phyloP scores from a whole-genome alignment of 2,888 invertebrate species.

The Scrobipalpa costella region DNA sequence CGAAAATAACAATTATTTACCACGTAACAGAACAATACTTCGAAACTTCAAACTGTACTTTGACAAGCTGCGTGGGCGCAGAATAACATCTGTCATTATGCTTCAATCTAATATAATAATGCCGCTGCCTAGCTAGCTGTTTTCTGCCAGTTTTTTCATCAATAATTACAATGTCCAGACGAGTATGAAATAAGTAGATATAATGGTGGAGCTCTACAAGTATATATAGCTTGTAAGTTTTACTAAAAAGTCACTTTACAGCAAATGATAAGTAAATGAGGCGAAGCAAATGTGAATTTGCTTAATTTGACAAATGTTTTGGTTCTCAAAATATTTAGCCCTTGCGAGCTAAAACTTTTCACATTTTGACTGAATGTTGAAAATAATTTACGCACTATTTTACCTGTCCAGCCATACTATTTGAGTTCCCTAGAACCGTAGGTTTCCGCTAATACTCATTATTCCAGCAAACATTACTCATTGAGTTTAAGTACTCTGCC shows the following conservation, averaged over 20 bases:
- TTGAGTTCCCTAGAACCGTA: background rate
- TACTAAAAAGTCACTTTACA: background rate
- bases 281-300: no score
- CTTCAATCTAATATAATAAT: constrained; percentile 65
- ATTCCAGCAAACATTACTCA: constrained; percentile 2
- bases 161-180: constrained; percentile 42
- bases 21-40: constrained; percentile 20
- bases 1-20: constrained; percentile 20
- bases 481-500: constrained; percentile 1
- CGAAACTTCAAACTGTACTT: constrained; percentile 4
- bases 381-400: background rate
- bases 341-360: no score
- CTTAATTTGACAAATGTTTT: no score
- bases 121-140: constrained; percentile 53
- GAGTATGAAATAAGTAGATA: constrained; percentile 16
- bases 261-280: no score
- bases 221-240: background rate
- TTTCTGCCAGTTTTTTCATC: constrained; percentile 53
- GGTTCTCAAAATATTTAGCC: no score
- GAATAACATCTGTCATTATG: constrained; percentile 58
- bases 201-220: background rate
- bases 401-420: background rate
- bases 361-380: no score
- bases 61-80: constrained; percentile 55
- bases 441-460: background rate